These are phyloP conservation scores for Limnodromus scolopaceus DNA, from an alignment of 2,797 vertebrate genomes.

Conservation along the genomic window DNA sequence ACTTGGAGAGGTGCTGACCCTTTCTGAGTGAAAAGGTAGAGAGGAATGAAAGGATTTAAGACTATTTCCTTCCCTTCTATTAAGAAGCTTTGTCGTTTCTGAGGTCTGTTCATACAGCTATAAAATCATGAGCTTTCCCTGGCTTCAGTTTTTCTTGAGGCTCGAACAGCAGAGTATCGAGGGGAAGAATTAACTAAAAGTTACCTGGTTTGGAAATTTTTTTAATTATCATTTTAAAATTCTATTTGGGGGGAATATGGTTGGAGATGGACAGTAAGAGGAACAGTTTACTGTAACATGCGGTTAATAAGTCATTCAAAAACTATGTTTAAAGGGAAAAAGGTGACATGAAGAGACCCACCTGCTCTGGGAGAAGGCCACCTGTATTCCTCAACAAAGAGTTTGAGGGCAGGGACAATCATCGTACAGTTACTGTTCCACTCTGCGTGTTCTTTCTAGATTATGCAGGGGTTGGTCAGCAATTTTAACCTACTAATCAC, in stretches of 20 bases:
- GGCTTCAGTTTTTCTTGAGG: neutral
- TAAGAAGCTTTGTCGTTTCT: neutral
- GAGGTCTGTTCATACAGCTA: neutral
- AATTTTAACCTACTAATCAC: neutral
- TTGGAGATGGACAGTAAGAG: neutral
- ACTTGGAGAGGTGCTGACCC: neutral
- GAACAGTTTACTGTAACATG: neutral
- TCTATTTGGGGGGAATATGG: fast-evolving
- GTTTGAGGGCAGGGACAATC: neutral
- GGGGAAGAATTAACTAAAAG: neutral
- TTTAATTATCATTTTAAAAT: neutral
- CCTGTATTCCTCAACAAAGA: neutral
- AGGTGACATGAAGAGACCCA: neutral
- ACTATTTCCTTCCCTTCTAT: neutral
- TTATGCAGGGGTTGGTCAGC: neutral
- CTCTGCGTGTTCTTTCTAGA: neutral
- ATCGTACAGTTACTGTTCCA: neutral
- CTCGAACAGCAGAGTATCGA: neutral
- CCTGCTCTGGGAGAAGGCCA: neutral
- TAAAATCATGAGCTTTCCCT: neutral
- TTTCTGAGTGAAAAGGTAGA: neutral
- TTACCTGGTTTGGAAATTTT: neutral
- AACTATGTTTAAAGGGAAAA: neutral
- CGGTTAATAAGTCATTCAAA: neutral
- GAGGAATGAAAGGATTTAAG: neutral